Base-by-base conservation (phyloP, 2,797 vertebrate genomes). In the Psittacula derbiana region DNA sequence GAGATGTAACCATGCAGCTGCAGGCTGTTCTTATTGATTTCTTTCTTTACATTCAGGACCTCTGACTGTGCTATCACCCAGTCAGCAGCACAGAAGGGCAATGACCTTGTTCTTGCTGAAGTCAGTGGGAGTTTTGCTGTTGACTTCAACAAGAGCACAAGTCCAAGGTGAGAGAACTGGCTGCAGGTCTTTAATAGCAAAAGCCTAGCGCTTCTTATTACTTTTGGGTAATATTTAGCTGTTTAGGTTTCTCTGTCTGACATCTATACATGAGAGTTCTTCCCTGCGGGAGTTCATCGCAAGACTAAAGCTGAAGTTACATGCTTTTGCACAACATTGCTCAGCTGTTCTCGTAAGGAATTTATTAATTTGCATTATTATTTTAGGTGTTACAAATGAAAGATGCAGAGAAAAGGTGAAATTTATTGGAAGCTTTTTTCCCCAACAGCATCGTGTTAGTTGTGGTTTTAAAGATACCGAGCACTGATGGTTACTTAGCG, bases 51-150 rank as follows among this genome's bases (percentile, higher is more conserved):
- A 93, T 94, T 90, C 90, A 79, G 71, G 74, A 60, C 60, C 74
- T 73, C 8, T 80, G 93, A 13, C 74, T 1, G 0, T 60, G 74
- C 73, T 60, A 14, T 79, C 89, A 81, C 65, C 62, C 80, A 72
- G 61, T 50, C 82, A 86, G 80, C 57, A 53, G 46, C 30, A 5
- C 28, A 23, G 66, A 9, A 52, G n/a, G 73, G 84, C 53, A 12
- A 2, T 47, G 88, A 89, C 90, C 70, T 95, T 93, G 80, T 40
- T 89, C 74, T 88, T 85, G 90, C 52, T 89, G 47, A 82, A 92
- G 92, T 95, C 88, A 93, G 12, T 65, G 74, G 46, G 44, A 89
- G 47, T 76, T 95, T 67, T 93, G 80, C 80, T 89, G 64, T 93
- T 92, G 94, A n/a, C 67, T 96, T 93, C 66, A 93, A 49, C 53